These are phyloP conservation scores for Clarias laeviceps DNA, from an alignment of 2,797 vertebrate species.

Conservation along the genomic window DNA sequence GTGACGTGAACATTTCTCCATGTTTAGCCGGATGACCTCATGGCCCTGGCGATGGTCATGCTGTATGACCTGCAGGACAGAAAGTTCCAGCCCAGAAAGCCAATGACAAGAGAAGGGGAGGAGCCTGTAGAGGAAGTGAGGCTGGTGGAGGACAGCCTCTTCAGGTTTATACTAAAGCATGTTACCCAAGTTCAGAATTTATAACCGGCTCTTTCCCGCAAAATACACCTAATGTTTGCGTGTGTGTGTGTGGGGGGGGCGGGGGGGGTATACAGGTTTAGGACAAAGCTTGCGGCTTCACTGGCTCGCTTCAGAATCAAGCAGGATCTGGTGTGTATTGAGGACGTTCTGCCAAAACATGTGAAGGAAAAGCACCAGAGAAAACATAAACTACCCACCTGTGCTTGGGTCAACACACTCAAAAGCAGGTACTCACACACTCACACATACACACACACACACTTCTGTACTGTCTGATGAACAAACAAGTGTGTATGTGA, in stretches of 20 bases:
- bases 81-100: constrained; percentile 76
- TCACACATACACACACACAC: neutral
- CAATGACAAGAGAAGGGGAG: constrained; percentile 61
- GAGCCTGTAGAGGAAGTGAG: constrained; percentile 77
- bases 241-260: constrained; percentile 27
- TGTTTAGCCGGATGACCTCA: constrained; percentile 80
- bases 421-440: constrained; percentile 68
- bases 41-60: constrained; percentile 90
- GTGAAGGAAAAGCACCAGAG: constrained; percentile 79
- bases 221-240: constrained; percentile 2
- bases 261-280: constrained; percentile 73
- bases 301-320: constrained; percentile 89
- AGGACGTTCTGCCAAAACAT: constrained; percentile 78
- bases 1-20: neutral
- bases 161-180: constrained; percentile 70
- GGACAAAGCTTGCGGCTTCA: constrained; percentile 87
- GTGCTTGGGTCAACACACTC: constrained; percentile 85
- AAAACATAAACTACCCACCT: constrained; percentile 79
- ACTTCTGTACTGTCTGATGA: neutral
- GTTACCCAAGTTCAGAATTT: neutral
- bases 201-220: neutral
- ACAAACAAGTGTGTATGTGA: neutral
- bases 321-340: constrained; percentile 79
- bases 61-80: constrained; percentile 89
- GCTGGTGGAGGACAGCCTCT: constrained; percentile 78